Percentiles rank a stretch among this genome's conserved stretches.
phyloP scores from a whole-genome alignment of 2,888 invertebrate species.

The Keiferia lycopersicella region DNA sequence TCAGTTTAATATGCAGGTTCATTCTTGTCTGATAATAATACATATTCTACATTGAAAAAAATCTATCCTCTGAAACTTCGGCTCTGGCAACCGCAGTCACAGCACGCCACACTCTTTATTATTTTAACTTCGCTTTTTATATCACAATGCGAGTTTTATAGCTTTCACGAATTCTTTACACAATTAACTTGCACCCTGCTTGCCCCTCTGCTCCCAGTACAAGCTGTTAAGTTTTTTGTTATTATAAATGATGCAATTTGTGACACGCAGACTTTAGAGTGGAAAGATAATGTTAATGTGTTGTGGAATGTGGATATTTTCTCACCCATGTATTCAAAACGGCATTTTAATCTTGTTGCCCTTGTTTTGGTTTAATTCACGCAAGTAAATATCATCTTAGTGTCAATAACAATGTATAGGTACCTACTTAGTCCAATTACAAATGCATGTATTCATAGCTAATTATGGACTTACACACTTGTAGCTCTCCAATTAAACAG shows the following conservation, averaged over 20 bases:
- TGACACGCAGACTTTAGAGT: constrained; percentile 53
- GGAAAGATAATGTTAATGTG: constrained; percentile 49
- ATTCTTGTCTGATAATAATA: no score
- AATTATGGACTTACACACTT: no score
- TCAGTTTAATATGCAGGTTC: no score
- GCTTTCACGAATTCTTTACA: constrained; percentile 72
- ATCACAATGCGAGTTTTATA: constrained; percentile 70
- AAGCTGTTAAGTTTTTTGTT: constrained; percentile 60
- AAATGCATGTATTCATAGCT: no score
- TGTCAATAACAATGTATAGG: no score
- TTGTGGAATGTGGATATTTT: constrained; percentile 40
- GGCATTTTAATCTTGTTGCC: no score
- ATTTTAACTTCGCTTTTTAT: constrained; percentile 73
- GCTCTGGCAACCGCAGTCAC: constrained; percentile 40
- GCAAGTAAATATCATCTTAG: no score
- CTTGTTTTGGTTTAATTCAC: no score
- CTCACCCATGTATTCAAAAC: constrained; percentile 25
- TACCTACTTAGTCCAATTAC: no score
- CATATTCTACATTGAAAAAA: background rate
- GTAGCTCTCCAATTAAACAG: no score
- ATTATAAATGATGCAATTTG: constrained; percentile 66
- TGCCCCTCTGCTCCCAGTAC: constrained; percentile 50
- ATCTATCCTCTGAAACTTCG: constrained; percentile 13
- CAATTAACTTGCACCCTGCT: constrained; percentile 62
- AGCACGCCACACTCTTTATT: constrained; percentile 62